phyloP scores from a whole-genome alignment of 1,140 invertebrate species.

The Bradynema listronoti region DNA sequence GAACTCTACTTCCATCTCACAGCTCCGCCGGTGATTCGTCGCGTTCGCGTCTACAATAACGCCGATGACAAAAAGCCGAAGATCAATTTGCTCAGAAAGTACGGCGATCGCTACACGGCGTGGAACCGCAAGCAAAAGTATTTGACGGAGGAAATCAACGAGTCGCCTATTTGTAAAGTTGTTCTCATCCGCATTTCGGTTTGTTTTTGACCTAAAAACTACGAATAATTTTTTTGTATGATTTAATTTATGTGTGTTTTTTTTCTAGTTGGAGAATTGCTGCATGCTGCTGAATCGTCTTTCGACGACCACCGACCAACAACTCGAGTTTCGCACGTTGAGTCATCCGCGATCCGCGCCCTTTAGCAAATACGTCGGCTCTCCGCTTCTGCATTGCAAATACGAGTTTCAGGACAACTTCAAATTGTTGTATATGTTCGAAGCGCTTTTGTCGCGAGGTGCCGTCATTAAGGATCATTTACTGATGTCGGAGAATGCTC shows the following conservation, averaged over 20 bases:
- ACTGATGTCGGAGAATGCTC: conserved; percentile 10
- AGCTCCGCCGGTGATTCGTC: conserved; percentile 20
- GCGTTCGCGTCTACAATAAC: conserved; percentile 18
- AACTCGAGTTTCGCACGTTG: conserved; percentile 26
- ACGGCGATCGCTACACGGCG: conserved; percentile 19
- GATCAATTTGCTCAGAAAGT: conserved; percentile 19
- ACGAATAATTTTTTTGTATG: no score
- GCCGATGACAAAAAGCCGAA: conserved; percentile 1
- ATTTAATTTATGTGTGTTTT: not conserved
- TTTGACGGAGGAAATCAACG: conserved; percentile 16
- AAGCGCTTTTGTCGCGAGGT: conserved; percentile 37
- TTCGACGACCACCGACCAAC: conserved; percentile 18
- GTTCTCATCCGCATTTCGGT: not conserved
- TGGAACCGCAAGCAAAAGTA: conserved; percentile 3
- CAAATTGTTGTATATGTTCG: conserved; percentile 35
- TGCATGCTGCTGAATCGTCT: conserved; percentile 19
- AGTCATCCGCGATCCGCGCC: not conserved
- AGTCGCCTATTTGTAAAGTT: conserved; percentile 22
- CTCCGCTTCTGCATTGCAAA: conserved; percentile 22
- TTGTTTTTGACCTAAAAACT: not conserved
- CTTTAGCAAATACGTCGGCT: conserved; percentile 9
- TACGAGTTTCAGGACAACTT: conserved; percentile 23
- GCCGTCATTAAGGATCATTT: conserved; percentile 39
- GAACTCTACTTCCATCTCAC: conserved; percentile 28
- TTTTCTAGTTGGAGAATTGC: conserved; percentile 11